phyloP scores from a whole-genome alignment of 2,888 invertebrate genomes.

The Crossocerus cetratus region DNA sequence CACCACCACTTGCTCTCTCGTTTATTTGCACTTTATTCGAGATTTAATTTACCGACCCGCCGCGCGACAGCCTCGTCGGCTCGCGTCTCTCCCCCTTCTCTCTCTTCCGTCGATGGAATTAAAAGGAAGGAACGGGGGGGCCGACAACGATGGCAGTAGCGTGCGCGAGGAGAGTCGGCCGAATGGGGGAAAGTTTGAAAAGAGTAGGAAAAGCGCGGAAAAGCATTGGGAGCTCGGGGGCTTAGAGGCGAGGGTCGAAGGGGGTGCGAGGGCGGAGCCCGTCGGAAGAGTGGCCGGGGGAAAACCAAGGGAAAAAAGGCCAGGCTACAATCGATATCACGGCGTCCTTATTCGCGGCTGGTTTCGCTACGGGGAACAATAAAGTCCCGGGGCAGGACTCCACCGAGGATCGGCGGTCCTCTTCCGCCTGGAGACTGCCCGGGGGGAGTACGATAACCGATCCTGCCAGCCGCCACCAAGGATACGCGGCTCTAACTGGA shows the following conservation, averaged over 20 bases:
- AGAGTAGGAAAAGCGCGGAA: conserved; percentile 41
- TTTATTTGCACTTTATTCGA: conserved; percentile 76
- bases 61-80: conserved; percentile 63
- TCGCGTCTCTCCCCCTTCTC: conserved; percentile 60
- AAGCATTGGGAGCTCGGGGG: conserved; percentile 47
- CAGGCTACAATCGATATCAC: conserved; percentile 40
- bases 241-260: no score
- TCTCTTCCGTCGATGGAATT: conserved; percentile 61
- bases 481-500: background rate
- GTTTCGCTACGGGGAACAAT: conserved; percentile 18
- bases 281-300: conserved; percentile 51
- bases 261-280: conserved; percentile 27
- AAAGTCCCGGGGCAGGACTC: background rate
- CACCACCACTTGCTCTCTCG: conserved; percentile 59
- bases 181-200: conserved; percentile 60
- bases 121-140: conserved; percentile 51
- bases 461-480: background rate
- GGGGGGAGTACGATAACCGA: background rate
- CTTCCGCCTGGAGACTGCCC: background rate
- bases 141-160: conserved; percentile 25
- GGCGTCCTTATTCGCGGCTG: conserved; percentile 34
- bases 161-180: conserved; percentile 28
- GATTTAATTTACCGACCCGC: conserved; percentile 75
- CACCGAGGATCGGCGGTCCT: background rate
- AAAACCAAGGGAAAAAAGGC: conserved; percentile 32